Base-by-base conservation (phyloP, 2,797 vertebrate genomes). In the Eulemur rubriventer region DNA sequence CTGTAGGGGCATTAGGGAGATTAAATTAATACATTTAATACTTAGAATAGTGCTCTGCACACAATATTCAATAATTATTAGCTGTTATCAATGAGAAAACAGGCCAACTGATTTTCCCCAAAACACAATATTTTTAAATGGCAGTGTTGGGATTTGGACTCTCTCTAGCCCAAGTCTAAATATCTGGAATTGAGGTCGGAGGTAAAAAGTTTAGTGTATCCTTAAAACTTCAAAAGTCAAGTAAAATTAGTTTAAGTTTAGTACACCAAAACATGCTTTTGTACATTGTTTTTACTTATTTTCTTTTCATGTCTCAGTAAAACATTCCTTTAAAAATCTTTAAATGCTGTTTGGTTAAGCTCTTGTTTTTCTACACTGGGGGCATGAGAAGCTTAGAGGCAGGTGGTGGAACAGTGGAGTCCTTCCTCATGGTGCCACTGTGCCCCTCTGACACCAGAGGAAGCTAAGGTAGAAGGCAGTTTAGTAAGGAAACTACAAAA, bases 141-240 rank as follows among this genome's bases (percentile, higher is more conserved):
- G 61, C 28, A 92, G 43, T 83, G 17, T 2, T 80, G 38, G 28
- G 26, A 84, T 90, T 46, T 83, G 33, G 13, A 70, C 46, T n/a
- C 20, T 59, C 41, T 92, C 33, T 7, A 95, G 14, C 55, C 28
- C 52, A 92, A 67, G 41, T 88, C 33, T 84, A 76, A 97, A 80
- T 38, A 85, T 33, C 50, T 46, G 69, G 18, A 75, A 70, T 10
- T 61, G 30, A 52, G 33, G 38, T 59, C 18, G 7, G 26, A 75
- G 52, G 7, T 28, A 28, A 63, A 43, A 89, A 89, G 12, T 55
- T 93, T 22, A 81, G 20, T 26, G 33, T 67, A 43, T n/a, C 33
- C 78, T 89, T 92, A 92, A 92, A 89, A 91, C 46, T 65, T 38
- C 10, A 89, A 92, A 90, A 70, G 52, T 81, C n/a, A 88, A 50